Evolutionary conservation across 2,113 vertebrate species (phyloP), one percentile per base, ranked within the genome.

Genomic region (Setophaga kirtlandii): DNA sequence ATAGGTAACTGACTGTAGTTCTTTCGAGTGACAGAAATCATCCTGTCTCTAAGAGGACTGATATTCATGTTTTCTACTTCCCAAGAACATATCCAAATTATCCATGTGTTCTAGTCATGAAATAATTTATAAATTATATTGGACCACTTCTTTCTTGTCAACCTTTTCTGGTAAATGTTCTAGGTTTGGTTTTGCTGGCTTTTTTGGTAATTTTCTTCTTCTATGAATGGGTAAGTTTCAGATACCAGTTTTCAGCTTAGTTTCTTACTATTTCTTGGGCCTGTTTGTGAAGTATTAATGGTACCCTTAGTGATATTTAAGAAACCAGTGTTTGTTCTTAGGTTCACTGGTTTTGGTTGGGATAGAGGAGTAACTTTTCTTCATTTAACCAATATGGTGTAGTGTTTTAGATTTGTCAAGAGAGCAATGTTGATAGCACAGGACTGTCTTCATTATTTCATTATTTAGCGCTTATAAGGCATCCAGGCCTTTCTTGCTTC

Each of bases 141-240:
- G 23, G 8, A 67, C 9, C 2, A 22, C 6, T 65, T 82, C 10
- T 9, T 1, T 74, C 25, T 58, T 58, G 17, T 47, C 24, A 67
- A 1, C 0, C 0, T 64, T 63, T 80, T 49, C 19, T n/a, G 23
- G 20, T 2, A 7, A 39, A 1, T 9, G 5, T 47, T 85, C 33
- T 28, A 3, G 1, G 11, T 14, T 50, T 16, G 31, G 18, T 33
- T 5, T 53, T 11, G 17, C 15, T 47, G 35, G 1, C 37, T 2
- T 9, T 13, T 42, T 55, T 31, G 6, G 5, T 15, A 9, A 21
- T 46, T 39, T 60, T 70, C 41, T 70, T 7, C n/a, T 70, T 7
- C 3, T 76, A 21, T 41, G 15, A 80, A 86, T 13, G 6, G 5
- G 2, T 24, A 53, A 31, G 20, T 63, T 86, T 86, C 58, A 76